These are phyloP conservation scores for Ruditapes philippinarum DNA, from an alignment of 1,140 invertebrate genomes.

Conservation along the genomic window DNA sequence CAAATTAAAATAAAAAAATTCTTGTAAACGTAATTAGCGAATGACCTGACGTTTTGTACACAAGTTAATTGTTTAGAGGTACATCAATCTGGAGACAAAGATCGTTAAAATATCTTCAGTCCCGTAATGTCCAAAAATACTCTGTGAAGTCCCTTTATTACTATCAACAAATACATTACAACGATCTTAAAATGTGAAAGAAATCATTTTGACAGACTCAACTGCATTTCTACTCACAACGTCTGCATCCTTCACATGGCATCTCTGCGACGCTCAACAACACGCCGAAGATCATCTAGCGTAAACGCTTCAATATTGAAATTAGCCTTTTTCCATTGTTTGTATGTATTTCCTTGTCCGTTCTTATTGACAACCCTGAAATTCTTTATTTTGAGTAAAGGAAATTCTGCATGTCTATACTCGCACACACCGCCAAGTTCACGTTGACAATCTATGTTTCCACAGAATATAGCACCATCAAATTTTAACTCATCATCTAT, in stretches of 20 bases:
- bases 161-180: no score
- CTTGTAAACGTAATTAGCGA: no score
- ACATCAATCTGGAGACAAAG: no score
- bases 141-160: no score
- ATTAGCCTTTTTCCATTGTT: constrained; percentile 72
- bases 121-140: no score
- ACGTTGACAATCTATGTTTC: constrained; percentile 64
- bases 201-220: no score
- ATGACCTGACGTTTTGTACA: no score
- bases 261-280: constrained; percentile 8
- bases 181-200: no score
- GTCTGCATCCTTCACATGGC: not conserved
- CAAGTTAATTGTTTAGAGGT: no score
- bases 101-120: no score
- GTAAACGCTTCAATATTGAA: constrained; percentile 58
- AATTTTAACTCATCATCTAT: constrained; percentile 61
- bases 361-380: constrained; percentile 69
- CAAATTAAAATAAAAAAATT: no score
- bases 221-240: no score
- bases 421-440: constrained; percentile 73
- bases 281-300: constrained; percentile 43
- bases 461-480: constrained; percentile 59
- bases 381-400: constrained; percentile 72
- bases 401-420: constrained; percentile 69
- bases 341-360: constrained; percentile 44